Base-by-base conservation (phyloP, 1,140 invertebrate species). In the Bombus waltoni region DNA sequence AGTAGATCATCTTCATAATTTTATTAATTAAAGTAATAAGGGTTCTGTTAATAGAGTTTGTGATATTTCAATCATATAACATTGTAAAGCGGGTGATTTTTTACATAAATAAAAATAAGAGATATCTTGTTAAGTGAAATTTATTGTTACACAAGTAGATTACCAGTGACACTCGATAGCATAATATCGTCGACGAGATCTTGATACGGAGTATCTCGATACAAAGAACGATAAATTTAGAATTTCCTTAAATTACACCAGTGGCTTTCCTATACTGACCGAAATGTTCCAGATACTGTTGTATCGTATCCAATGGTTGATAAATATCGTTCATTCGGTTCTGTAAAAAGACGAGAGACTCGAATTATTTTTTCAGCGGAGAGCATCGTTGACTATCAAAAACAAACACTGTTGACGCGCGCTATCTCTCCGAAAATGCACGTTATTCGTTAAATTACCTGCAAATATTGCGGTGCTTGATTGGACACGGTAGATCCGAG, bases 241-340 rank as follows among this genome's bases (percentile, higher is more conserved):
- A 9, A 10, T 18, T 1, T 44, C 47, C 47, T 94, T 93, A 95
- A 74, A 95, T 92, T 62, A 96, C 95, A 44, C 96, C 96, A 6
- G 96, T 96, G 4, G 96, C 94, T 94, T 99, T 99, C 74, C 98
- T 96, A 92, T 98, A 98, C 78, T 97, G 97, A 88, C 97, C 98
- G 94, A 99, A 99, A 93, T 99, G 98, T 94, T 99, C 98, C 91
- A 99, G 96, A 94, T 99, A 99, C 92, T 99, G 98, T 87, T 98
- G 97, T 76, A 99, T 97, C 0, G 98, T 99, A 94, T 99, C 98
- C 88, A 98, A 97, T 0, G 98, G 98, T 79, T 97, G 97, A 93
- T 98, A 99, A 72, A 98, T 96, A 28, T 98, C 98, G 92, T 98
- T 98, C 96, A 98, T 97, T 88, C 97, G 96, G 87, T 96, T 97